Evolutionary conservation across 2,797 vertebrate species (phyloP), one percentile per base, ranked within the genome.

Genomic region (Mormyrops attenuatus): DNA sequence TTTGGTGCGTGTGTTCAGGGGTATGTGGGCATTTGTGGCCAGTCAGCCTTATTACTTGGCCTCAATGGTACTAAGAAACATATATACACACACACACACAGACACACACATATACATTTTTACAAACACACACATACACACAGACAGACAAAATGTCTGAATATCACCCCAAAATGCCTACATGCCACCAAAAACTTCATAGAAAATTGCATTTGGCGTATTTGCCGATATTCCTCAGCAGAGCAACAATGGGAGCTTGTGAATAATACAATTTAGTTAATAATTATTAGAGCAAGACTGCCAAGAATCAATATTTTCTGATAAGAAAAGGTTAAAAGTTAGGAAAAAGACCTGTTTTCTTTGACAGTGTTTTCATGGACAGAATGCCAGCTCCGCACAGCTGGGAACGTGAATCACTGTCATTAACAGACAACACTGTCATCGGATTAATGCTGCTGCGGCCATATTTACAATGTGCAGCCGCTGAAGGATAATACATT

Each of bases 331-430:
- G 15, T 82, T 41, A 49, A 44, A 49, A 44, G 44, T 49, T 44
- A 84, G 3, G 38, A 20, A 84, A 84, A 49, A 49, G 77, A 47
- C 41, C 3, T 47, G 6, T 84, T 11, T 44, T 47, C 6, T 47
- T 22, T 47, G 66, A 17, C 66, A 73, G 13, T 38, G 30, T 34
- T 73, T 69, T 69, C 26, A 69, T 69, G 3, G 30, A 69, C 26
- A 15, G 26, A 3, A 34, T 69, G 77, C 3, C 11, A 84, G 38
- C 77, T 49, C 44, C 0, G 20, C 77, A 84, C 77, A 44, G 77
- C 77, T 84, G 77, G 77, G 77, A 47, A 44, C 13, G 9, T 82
- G 77, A 82, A 82, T 82, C 77, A 82, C 77, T 82, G 77, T 82
- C 77, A 82, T 82, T 82, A 82, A 82, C 15, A 80, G 41, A 44